Base-by-base conservation (phyloP, 2,888 invertebrate species). In the Thymelicus acteon region DNA sequence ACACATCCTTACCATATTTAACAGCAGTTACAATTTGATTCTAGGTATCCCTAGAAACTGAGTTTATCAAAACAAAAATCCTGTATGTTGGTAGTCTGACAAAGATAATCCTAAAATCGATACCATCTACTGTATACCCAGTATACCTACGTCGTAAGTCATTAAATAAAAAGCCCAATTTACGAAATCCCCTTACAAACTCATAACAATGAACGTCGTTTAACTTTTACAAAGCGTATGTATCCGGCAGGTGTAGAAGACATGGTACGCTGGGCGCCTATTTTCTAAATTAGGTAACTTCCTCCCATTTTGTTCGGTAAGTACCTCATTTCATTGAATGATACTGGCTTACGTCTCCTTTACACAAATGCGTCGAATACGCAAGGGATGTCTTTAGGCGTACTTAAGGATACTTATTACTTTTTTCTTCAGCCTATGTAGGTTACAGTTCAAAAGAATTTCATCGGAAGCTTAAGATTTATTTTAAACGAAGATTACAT, bases 251-350 rank as follows among this genome's bases (percentile, higher is more conserved):
- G 62, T 69, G 58, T 63, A 58, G 66, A 57, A 61, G 67, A 69
- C 62, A 63, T 63, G 62, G 69, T 58, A 69, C 69, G 40, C 62
- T 57, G 69, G 69, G 69, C 69, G 63, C 69, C 63, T 69, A 69
- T 69, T 69, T 48, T 61, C 57, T 47, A 63, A 69, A 69, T 69
- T 69, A 69, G 69, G 69, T 63, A 69, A 69, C 57, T 69, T 69
- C 63, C 57, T 69, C 63, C 62, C 47, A 58, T 69, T 66, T 69
- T 69, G 69, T 63, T 69, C 69, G 48, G 69, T 69, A 69, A 69
- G 69, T 69, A 63, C 69, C 69, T 69, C 69, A 69, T 69, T 69
- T 63, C 69, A 69, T 69, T 69, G 69, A 69, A 69, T 69, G 63
- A 69, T 69, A 63, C 69, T 63, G 63, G 69, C 69, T 69, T 63